Conservation (phyloP, 2,113 vertebrate genomes). For the Crotalus helleri region DNA sequence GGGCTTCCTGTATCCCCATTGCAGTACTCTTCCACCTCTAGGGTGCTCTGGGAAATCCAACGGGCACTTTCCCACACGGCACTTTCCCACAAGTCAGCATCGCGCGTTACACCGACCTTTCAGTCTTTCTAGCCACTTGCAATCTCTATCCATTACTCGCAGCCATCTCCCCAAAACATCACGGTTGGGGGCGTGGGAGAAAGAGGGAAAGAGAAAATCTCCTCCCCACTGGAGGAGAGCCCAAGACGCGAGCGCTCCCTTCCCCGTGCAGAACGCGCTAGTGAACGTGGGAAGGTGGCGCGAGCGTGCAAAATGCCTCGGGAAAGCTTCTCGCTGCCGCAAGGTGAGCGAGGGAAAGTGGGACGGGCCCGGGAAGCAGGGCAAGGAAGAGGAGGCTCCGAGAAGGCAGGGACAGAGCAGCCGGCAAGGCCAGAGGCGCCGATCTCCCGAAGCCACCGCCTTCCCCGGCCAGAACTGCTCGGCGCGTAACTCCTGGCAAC, state of each 20-base stretch:
- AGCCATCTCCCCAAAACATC: not conserved
- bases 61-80: not conserved
- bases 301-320: no score
- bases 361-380: not conserved
- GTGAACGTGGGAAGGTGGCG: no score
- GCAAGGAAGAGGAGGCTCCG: not conserved
- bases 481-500: not conserved
- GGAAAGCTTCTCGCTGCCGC: not conserved
- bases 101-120: rapidly evolving
- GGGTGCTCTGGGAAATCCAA: not conserved
- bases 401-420: not conserved
- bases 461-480: not conserved
- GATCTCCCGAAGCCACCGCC: not conserved
- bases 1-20: no score
- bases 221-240: not conserved
- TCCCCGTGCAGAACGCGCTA: not conserved
- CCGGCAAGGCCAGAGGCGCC: not conserved
- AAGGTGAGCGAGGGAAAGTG: not conserved
- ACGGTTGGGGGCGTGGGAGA: no score
- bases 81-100: not conserved
- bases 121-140: not conserved
- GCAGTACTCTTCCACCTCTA: not conserved
- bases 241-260: not conserved
- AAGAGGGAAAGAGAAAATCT: no score
- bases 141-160: not conserved